Percentiles rank a stretch among this genome's conserved stretches.
These are phyloP conservation scores for Leptinotarsa haldemani DNA, from an alignment of 2,888 invertebrate species.

Conservation along the genomic window DNA sequence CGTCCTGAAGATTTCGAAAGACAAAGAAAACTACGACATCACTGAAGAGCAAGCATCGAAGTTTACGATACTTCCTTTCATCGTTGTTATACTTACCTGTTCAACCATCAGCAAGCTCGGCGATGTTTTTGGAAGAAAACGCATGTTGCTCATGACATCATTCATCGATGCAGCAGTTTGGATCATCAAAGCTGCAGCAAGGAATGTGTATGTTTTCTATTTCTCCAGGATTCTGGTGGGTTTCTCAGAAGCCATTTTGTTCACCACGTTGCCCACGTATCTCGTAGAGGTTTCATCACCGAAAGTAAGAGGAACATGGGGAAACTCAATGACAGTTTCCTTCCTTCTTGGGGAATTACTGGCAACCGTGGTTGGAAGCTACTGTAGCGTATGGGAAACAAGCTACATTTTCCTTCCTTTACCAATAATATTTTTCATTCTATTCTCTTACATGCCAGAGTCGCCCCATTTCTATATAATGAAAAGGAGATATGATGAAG, in stretches of 20 bases:
- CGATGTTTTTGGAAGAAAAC: slow-evolving; percentile 57
- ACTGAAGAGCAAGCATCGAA: slow-evolving; percentile 59
- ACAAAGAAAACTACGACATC: slow-evolving; percentile 53
- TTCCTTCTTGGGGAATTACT: slow-evolving; percentile 54
- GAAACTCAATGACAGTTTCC: slow-evolving; percentile 51
- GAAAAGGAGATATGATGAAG: slow-evolving; percentile 49
- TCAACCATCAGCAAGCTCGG: slow-evolving; percentile 51
- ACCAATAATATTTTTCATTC: slow-evolving; percentile 70
- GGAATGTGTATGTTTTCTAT: slow-evolving; percentile 55
- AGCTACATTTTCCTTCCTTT: slow-evolving; percentile 71
- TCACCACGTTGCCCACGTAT: slow-evolving; percentile 54
- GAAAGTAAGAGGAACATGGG: slow-evolving; percentile 56
- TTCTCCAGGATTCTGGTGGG: slow-evolving; percentile 53
- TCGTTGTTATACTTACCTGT: slow-evolving; percentile 50
- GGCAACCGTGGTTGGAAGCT: slow-evolving; percentile 67
- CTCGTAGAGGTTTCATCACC: slow-evolving; percentile 57
- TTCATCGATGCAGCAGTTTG: slow-evolving; percentile 54
- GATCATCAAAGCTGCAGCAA: slow-evolving; percentile 50
- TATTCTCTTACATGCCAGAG: slow-evolving; percentile 74
- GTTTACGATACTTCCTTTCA: slow-evolving; percentile 57
- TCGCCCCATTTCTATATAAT: slow-evolving; percentile 55
- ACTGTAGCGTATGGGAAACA: slow-evolving; percentile 67
- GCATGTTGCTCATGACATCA: slow-evolving; percentile 51
- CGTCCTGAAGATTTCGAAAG: slow-evolving; percentile 55
- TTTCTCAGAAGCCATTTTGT: slow-evolving; percentile 53